Conservation (phyloP, 2,888 invertebrate species). For the Stenurella melanura region DNA sequence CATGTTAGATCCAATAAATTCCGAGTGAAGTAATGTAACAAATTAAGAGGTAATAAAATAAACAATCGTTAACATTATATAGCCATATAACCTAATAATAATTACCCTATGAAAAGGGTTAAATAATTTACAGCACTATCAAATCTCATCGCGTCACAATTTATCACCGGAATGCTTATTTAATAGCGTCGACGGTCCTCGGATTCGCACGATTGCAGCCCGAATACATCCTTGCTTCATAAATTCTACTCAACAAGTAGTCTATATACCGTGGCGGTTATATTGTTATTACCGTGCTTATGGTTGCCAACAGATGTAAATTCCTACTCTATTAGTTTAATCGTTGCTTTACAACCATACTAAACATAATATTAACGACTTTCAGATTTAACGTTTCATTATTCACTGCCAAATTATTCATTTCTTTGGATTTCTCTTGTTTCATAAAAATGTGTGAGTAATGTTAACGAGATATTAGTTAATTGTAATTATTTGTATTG, state of each 20-base stretch:
- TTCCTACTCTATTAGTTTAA: conserved; percentile 72
- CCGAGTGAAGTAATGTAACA: conserved; percentile 34
- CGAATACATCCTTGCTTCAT: conserved; percentile 71
- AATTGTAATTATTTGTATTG: too few species aligned
- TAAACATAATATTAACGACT: conserved; percentile 58
- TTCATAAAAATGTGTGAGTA: background rate
- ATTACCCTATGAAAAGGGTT: conserved; percentile 73
- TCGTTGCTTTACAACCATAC: conserved; percentile 63
- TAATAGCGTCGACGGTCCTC: conserved; percentile 71
- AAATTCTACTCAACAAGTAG: conserved; percentile 75
- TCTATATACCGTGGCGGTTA: conserved; percentile 73
- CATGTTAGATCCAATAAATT: conserved; percentile 18
- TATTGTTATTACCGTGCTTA: conserved; percentile 75
- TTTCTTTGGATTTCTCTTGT: background rate
- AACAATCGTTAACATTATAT: conserved; percentile 44
- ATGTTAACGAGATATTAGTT: too few species aligned
- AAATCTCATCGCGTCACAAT: conserved; percentile 74
- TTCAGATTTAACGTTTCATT: conserved; percentile 48
- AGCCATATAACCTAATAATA: conserved; percentile 69
- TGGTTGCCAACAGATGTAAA: conserved; percentile 74
- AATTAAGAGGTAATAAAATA: conserved; percentile 52
- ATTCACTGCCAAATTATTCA: conserved; percentile 25
- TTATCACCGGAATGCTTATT: conserved; percentile 74
- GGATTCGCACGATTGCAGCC: conserved; percentile 68
- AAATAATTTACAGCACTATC: conserved; percentile 74